Evolutionary conservation across 2,888 invertebrate genomes (phyloP), one percentile per base, ranked within the genome.

Genomic region (Morpho deidamia): DNA sequence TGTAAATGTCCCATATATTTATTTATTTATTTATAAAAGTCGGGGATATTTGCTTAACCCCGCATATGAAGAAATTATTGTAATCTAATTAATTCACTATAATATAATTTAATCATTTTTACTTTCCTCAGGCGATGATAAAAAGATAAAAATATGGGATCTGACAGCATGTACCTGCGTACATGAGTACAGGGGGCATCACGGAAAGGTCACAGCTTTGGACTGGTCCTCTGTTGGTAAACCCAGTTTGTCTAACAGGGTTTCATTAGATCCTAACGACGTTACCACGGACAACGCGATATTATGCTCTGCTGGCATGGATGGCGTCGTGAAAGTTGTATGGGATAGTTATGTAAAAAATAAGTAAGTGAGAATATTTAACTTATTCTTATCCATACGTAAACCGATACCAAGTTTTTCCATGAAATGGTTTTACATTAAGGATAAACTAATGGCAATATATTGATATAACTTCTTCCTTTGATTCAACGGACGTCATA

Each of bases 81-180:
- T 23, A 23, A 23, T 23, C 23, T 23, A 23, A 5, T 23, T 23
- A 23, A 23, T 23, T 23, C 5, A 23, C 23, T 5, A 5, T 23
- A 23, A 23, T 23, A 23, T 23, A 23, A 23, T 2, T 23, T 23
- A 1, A 1, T 23, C n/a, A n/a, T 23, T 23, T 23, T 23, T 23
- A 23, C 5, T 44, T 41, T 41, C 66, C 61, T 33, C 67, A 92
- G 93, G 93, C 60, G 95, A 94, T 66, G 95, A 95, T 71, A 91
- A 93, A 65, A 90, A 91, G 65, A 91, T 95, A 11, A 90, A 92
- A 76, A 88, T 95, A 12, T 95, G 95, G 95, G 95, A 95, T 72
- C 73, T 95, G 60, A 90, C 92, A 5, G 90, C 92, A 14, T 92
- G 94, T 8, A 91, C 91, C 45, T 86, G 93, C 56, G 72, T 93